phyloP scores from a whole-genome alignment of 1,140 invertebrate species.

The Akabosia matsudoensis region DNA sequence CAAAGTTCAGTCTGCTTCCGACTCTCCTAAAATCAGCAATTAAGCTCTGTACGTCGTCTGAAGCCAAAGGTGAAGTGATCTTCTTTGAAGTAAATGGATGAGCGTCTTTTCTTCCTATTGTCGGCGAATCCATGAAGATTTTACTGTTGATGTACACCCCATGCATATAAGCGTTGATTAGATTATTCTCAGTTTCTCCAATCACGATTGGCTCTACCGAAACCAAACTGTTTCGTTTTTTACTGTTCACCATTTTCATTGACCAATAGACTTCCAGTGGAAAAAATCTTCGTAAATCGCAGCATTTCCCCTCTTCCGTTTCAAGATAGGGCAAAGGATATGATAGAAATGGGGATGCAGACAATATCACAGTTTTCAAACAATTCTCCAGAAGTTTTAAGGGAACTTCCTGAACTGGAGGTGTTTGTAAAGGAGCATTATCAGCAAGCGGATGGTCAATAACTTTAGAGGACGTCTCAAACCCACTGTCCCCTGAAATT shows the following conservation, averaged over 20 bases:
- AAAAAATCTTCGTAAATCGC: slow-evolving; percentile 71
- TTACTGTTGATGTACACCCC: slow-evolving; percentile 9
- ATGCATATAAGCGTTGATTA: slow-evolving; percentile 24
- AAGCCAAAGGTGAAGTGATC: slow-evolving; percentile 61
- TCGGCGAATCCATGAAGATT: neutral
- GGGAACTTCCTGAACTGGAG: neutral
- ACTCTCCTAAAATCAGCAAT: slow-evolving; percentile 81
- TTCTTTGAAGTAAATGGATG: slow-evolving; percentile 72
- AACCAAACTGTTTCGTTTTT: neutral
- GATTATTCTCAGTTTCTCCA: slow-evolving; percentile 23
- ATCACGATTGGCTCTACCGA: neutral
- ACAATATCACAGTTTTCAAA: slow-evolving; percentile 72
- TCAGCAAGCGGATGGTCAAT: neutral
- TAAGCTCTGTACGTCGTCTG: slow-evolving; percentile 61
- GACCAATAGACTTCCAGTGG: slow-evolving; percentile 77
- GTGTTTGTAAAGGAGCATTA: neutral
- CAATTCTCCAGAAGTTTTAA: slow-evolving; percentile 61
- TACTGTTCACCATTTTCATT: slow-evolving; percentile 43
- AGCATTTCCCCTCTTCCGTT: slow-evolving; percentile 74
- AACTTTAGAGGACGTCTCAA: neutral
- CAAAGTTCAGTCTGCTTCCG: slow-evolving; percentile 65
- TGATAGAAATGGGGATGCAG: slow-evolving; percentile 79
- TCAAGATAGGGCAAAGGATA: slow-evolving; percentile 84
- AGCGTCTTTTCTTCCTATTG: slow-evolving; percentile 50
- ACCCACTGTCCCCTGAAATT: neutral